Evolutionary conservation across 2,113 vertebrate species (phyloP).

Genomic region (Nibea coibor): DNA sequence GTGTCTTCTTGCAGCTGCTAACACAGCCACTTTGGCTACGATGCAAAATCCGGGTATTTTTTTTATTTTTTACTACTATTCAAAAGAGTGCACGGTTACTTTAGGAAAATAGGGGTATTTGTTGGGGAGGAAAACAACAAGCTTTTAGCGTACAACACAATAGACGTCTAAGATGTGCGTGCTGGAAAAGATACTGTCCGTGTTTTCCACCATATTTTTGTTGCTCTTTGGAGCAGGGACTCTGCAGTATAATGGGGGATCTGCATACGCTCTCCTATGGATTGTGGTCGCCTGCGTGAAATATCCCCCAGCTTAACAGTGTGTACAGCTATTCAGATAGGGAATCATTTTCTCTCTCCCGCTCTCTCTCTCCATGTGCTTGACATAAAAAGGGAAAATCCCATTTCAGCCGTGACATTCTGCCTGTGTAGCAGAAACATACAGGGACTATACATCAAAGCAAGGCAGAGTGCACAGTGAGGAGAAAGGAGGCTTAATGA

Average conservation of each 20-base stretch:
- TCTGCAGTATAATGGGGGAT: conserved; percentile 45
- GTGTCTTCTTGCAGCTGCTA: background rate
- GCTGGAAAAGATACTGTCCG: background rate
- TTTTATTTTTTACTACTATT: no score
- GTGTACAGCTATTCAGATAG: conserved; percentile 66
- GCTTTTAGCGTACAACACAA: background rate
- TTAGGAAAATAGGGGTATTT: background rate
- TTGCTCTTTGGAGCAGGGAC: conserved; percentile 51
- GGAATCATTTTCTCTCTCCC: conserved; percentile 52
- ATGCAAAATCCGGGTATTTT: background rate
- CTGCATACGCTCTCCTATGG: conserved; percentile 55
- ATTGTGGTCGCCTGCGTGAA: conserved; percentile 55
- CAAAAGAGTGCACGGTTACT: no score
- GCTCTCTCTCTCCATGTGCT: conserved; percentile 36
- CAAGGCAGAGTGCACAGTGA: conserved; percentile 62
- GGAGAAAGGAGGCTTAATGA: conserved; percentile 62
- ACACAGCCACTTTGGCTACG: background rate
- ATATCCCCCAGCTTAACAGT: conserved; percentile 70
- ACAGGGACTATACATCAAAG: conserved; percentile 78
- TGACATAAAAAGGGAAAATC: conserved; percentile 77
- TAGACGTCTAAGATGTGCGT: background rate
- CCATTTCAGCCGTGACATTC: conserved; percentile 78
- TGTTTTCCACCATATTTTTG: conserved; percentile 34
- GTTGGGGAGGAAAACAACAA: background rate
- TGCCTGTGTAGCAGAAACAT: conserved; percentile 78